Evolutionary conservation across 2,888 invertebrate species (phyloP).

Genomic region (Hypselothyrea guttata): DNA sequence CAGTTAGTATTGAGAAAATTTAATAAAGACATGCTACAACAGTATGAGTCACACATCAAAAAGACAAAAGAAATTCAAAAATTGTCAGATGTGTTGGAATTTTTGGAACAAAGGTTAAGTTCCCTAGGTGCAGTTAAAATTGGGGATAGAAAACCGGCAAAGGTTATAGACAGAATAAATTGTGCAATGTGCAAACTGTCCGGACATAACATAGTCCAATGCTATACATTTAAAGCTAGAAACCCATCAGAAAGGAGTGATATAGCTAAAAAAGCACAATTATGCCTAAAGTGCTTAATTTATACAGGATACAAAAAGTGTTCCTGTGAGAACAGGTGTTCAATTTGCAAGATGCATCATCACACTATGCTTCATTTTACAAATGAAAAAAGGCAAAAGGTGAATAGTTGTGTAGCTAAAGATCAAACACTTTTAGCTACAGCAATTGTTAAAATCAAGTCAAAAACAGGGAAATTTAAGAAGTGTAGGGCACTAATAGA

Average conservation of each 20-base stretch:
- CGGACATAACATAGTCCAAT: background rate
- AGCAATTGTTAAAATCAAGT: slow-evolving; percentile 1
- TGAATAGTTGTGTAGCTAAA: background rate
- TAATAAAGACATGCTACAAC: background rate
- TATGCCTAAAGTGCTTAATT: background rate
- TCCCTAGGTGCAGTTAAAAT: background rate
- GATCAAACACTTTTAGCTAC: background rate
- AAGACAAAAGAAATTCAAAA: background rate
- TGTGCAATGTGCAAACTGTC: background rate
- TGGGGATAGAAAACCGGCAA: background rate
- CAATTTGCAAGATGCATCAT: background rate
- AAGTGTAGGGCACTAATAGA: background rate
- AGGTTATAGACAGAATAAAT: background rate
- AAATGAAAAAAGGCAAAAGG: background rate
- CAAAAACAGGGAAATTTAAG: background rate
- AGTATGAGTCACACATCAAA: background rate
- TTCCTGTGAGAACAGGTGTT: background rate
- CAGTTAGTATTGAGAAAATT: slow-evolving; percentile 5
- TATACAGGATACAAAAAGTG: background rate
- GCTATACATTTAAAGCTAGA: background rate
- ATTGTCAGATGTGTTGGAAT: background rate
- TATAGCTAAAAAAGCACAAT: background rate
- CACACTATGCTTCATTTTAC: background rate
- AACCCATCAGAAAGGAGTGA: background rate
- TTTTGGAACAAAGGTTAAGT: background rate